Evolutionary conservation across 2,797 vertebrate genomes (phyloP).

Genomic region (Enteromius anoplus): DNA sequence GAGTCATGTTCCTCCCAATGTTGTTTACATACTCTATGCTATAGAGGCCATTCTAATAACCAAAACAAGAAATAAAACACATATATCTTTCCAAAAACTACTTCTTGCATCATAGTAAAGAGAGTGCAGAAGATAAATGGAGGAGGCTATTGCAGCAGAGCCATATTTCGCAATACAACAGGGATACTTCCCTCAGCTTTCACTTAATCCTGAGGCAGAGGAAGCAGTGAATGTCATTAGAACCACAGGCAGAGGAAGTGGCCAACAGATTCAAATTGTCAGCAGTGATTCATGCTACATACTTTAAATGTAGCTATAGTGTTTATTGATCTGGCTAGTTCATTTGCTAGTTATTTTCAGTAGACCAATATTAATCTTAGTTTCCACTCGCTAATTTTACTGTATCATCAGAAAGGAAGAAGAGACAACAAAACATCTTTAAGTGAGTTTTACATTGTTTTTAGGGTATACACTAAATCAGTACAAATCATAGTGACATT

Average conservation of each 20-base stretch:
- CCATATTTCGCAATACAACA: conserved; percentile 2
- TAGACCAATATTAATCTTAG: conserved; percentile 49
- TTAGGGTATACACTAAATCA: not conserved
- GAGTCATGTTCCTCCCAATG: not conserved
- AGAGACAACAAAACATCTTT: conserved; percentile 6
- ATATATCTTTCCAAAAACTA: not conserved
- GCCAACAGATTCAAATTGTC: conserved; percentile 7
- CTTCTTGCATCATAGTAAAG: conserved; percentile 12
- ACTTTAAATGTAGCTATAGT: conserved; percentile 13
- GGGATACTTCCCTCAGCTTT: conserved; percentile 13
- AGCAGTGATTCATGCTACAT: conserved; percentile 20
- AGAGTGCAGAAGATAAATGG: not conserved
- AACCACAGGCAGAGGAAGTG: not conserved
- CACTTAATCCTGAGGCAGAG: conserved; percentile 17
- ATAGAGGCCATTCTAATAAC: not conserved
- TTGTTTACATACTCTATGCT: not conserved
- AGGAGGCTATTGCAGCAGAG: not conserved
- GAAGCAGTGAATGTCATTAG: conserved; percentile 17
- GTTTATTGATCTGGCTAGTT: conserved; percentile 44
- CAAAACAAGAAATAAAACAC: not conserved
- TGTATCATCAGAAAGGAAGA: conserved; percentile 1
- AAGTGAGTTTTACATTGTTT: not conserved
- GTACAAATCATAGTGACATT: not conserved
- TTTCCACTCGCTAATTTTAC: conserved; percentile 29
- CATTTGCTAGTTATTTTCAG: conserved; percentile 53